phyloP scores from a whole-genome alignment of 1,140 invertebrate species.

The Cepaea nemoralis region DNA sequence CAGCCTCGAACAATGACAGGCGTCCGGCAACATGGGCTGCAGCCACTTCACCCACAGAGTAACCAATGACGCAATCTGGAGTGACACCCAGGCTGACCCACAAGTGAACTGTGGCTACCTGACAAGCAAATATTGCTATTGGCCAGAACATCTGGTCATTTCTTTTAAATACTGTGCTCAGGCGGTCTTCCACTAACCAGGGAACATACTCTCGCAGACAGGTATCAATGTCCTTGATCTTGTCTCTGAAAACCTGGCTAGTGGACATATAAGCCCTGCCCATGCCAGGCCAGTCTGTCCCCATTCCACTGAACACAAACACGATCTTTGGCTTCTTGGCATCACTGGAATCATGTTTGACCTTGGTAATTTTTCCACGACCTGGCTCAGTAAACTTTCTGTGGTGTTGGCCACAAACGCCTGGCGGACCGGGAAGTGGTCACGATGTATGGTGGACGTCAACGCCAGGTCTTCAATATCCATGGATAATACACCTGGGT shows the following conservation, averaged over 20 bases:
- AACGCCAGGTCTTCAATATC: conserved; percentile 45
- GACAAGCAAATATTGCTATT: conserved; percentile 59
- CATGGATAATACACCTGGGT: not conserved
- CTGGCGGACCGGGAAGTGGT: conserved; percentile 41
- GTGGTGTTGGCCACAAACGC: conserved; percentile 38
- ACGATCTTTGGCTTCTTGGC: conserved; percentile 28
- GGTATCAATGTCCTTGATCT: conserved; percentile 50
- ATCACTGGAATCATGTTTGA: not conserved
- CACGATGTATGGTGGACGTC: conserved; percentile 48
- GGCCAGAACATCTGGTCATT: conserved; percentile 50
- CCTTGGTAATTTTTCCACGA: not conserved
- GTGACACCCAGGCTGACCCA: conserved; percentile 53
- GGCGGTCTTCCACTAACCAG: conserved; percentile 46
- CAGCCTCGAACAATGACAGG: conserved; percentile 52
- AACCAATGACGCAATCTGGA: conserved; percentile 57
- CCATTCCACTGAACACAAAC: conserved; percentile 61
- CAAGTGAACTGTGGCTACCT: conserved; percentile 53
- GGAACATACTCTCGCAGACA: conserved; percentile 38
- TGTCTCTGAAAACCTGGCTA: conserved; percentile 37
- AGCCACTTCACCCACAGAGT: conserved; percentile 63
- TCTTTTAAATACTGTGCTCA: conserved; percentile 38
- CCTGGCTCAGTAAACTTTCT: conserved; percentile 19
- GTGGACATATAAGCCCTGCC: conserved; percentile 45
- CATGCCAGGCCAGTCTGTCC: conserved; percentile 56
- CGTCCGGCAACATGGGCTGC: conserved; percentile 52